phyloP scores from a whole-genome alignment of 2,113 vertebrate genomes.

The Leucopsar rothschildi region DNA sequence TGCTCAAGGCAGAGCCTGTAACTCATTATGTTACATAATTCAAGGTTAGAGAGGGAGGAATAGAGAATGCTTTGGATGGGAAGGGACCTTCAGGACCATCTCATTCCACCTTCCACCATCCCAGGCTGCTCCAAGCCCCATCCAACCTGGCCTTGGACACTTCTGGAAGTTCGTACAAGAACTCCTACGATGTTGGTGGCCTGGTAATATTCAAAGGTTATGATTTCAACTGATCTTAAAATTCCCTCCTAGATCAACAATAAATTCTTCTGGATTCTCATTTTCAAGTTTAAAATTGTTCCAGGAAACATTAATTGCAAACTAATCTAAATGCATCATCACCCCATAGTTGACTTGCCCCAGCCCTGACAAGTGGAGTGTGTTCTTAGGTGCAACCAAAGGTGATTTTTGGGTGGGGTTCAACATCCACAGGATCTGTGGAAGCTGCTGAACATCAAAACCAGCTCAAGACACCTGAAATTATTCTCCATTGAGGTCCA shows the following conservation, averaged over 20 bases:
- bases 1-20: not conserved
- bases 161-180: not conserved
- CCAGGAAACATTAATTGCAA: not conserved
- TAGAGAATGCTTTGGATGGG: not conserved
- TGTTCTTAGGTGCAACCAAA: not conserved
- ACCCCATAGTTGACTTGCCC: accelerated
- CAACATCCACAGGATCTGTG: not conserved
- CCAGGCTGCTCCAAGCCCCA: not conserved
- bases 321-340: not conserved
- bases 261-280: not conserved
- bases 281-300: not conserved
- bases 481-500: not conserved
- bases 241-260: not conserved
- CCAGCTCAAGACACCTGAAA: not conserved
- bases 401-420: not conserved
- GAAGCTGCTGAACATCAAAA: not conserved
- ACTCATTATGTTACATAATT: not conserved
- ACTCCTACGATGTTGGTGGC: not conserved
- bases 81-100: not conserved
- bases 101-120: not conserved
- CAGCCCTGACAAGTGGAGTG: not conserved
- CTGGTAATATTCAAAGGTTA: not conserved
- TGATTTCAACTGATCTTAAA: not conserved
- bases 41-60: not conserved
- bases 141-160: not conserved